A percentile compares a stretch with the other conserved stretches of the same genome.
phyloP scores from a whole-genome alignment of 1,140 invertebrate species.

The Drosophila mojavensis region DNA sequence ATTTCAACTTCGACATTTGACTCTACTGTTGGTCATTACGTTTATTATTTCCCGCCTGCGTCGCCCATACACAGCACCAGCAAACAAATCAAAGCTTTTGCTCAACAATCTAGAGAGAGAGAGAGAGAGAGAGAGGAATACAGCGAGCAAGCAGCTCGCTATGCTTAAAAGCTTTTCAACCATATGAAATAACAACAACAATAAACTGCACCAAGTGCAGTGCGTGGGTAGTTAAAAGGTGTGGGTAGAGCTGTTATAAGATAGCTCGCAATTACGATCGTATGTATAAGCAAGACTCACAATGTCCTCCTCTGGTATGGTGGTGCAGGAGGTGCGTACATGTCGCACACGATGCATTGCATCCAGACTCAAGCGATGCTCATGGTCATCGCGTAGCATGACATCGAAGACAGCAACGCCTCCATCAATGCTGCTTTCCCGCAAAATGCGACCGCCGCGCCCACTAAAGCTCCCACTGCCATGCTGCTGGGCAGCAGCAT shows the following conservation, averaged over 20 bases:
- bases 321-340: constrained; percentile 77
- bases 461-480: constrained; percentile 53
- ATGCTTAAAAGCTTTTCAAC: constrained; percentile 37
- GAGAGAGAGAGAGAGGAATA: neutral
- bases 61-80: constrained; percentile 1
- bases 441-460: constrained; percentile 66
- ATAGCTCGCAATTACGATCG: neutral
- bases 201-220: neutral
- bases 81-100: constrained; percentile 35
- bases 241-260: neutral
- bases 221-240: neutral
- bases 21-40: neutral
- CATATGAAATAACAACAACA: constrained; percentile 2
- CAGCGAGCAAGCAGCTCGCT: no score
- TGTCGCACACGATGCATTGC: constrained; percentile 73
- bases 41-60: constrained; percentile 1
- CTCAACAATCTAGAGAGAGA: neutral
- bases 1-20: neutral
- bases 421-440: constrained; percentile 72
- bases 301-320: constrained; percentile 80
- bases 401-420: constrained; percentile 72
- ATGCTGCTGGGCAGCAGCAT: constrained; percentile 45
- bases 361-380: constrained; percentile 76
- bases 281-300: constrained; percentile 52
- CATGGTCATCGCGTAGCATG: constrained; percentile 65